Conservation (phyloP, 30 jellyfish, hydroid and myxozoan species). For the Kudoa iwatai region DNA sequence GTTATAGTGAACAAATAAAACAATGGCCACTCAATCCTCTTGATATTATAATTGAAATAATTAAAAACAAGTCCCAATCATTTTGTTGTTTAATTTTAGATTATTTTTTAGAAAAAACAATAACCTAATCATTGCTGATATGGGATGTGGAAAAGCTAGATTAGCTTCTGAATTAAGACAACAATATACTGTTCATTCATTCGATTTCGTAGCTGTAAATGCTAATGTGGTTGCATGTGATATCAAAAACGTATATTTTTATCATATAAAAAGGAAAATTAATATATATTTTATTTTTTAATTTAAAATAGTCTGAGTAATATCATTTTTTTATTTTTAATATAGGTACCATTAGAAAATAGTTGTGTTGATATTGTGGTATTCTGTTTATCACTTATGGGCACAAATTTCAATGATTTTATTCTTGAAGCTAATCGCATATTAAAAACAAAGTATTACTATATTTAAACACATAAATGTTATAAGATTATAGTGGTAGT, state of each 20-base stretch:
- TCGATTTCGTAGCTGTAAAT: constrained; percentile 45
- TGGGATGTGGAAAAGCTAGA: constrained; percentile 88
- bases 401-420: constrained; percentile 23
- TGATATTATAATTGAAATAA: constrained; percentile 9
- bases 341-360: constrained; percentile 22
- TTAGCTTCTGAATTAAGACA: constrained; percentile 15
- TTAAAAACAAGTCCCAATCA: constrained; percentile 4
- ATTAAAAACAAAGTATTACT: constrained; percentile 17
- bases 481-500: constrained; percentile 21
- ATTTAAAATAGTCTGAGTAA: not conserved
- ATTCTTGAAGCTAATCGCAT: constrained; percentile 27
- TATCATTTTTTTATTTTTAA: not conserved
- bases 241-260: constrained; percentile 15
- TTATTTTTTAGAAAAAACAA: constrained; percentile 6
- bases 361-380: constrained; percentile 15
- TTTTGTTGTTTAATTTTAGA: not conserved
- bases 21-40: constrained; percentile 70
- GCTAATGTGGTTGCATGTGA: constrained; percentile 23
- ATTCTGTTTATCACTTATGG: constrained; percentile 62
- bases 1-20: constrained; percentile 20
- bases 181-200: constrained; percentile 36
- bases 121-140: constrained; percentile 21
- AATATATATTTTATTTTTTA: not conserved
- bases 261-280: not conserved
- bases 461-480: too few species aligned